These are phyloP conservation scores for Aurelia coerulea DNA, from an alignment of 30 jellyfish, hydroid and myxozoan genomes.

Conservation along the genomic window DNA sequence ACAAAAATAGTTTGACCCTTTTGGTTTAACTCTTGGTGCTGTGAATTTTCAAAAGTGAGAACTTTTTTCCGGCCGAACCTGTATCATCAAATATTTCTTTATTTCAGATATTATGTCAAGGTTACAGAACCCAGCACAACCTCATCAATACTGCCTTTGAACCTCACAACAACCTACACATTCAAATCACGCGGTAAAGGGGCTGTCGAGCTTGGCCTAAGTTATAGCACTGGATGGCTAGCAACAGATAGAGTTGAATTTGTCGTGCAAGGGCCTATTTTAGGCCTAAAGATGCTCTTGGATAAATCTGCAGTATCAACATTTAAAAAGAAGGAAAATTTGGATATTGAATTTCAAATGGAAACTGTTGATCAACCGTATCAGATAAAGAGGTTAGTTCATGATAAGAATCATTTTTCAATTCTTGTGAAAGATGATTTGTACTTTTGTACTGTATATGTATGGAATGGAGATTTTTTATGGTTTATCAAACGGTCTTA, in stretches of 20 bases:
- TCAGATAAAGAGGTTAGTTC: constrained; percentile 31
- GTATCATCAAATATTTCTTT: neutral
- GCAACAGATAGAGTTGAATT: constrained; percentile 30
- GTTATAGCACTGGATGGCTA: constrained; percentile 42
- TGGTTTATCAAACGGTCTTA: too few relatives aligned
- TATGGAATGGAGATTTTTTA: too few relatives aligned
- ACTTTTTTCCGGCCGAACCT: too few relatives aligned
- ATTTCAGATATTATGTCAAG: constrained; percentile 30
- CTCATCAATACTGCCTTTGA: neutral
- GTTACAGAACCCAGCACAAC: constrained; percentile 43
- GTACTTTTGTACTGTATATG: too few relatives aligned
- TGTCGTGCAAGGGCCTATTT: constrained; percentile 49
- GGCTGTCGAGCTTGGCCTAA: constrained; percentile 30
- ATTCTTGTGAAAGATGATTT: too few relatives aligned
- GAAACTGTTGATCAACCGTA: constrained; percentile 36
- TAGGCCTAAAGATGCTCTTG: constrained; percentile 6
- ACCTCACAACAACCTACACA: constrained; percentile 20
- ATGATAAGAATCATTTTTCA: neutral
- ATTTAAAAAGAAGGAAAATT: constrained; percentile 8
- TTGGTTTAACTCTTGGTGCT: too few relatives aligned
- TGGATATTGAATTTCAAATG: constrained; percentile 23
- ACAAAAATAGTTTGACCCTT: too few relatives aligned
- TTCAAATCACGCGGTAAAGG: constrained; percentile 49
- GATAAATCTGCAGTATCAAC: constrained; percentile 13
- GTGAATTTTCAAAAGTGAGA: too few relatives aligned